Conservation (phyloP, 37 sponge, comb jelly and placozoan genomes). For the Haliclona indistincta region DNA sequence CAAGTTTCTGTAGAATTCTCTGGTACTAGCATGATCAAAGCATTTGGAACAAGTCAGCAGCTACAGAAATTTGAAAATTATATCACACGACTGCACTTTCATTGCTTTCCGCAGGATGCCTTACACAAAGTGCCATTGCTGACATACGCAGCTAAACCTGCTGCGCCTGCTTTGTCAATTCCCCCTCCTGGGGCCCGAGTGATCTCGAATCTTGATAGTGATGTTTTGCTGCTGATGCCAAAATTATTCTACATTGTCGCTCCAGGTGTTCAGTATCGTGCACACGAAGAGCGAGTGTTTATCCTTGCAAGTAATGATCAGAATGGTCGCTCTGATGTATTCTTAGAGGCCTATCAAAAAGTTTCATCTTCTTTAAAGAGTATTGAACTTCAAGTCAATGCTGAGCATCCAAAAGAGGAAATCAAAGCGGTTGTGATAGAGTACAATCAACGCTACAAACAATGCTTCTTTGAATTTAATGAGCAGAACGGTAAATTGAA, state of each 20-base stretch:
- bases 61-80: no score
- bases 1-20: no score
- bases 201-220: not conserved
- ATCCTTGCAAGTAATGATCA: not conserved
- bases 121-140: no score
- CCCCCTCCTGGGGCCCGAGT: no score
- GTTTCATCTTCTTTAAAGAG: not conserved
- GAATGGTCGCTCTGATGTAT: not conserved
- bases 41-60: no score
- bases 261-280: not conserved
- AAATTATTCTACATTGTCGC: not conserved
- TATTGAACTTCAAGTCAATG: not conserved
- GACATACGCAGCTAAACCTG: no score
- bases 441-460: not conserved
- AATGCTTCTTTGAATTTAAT: not conserved
- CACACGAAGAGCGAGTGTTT: not conserved
- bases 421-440: not conserved
- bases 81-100: no score
- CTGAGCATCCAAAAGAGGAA: not conserved
- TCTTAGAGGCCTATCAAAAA: no score
- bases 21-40: no score
- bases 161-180: no score
- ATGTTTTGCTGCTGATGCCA: constrained; percentile 2
- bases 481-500: not conserved
- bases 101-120: no score